Evolutionary conservation across 2,888 invertebrate species (phyloP), one percentile per base, ranked within the genome.

Genomic region (Serrognathus titanus): DNA sequence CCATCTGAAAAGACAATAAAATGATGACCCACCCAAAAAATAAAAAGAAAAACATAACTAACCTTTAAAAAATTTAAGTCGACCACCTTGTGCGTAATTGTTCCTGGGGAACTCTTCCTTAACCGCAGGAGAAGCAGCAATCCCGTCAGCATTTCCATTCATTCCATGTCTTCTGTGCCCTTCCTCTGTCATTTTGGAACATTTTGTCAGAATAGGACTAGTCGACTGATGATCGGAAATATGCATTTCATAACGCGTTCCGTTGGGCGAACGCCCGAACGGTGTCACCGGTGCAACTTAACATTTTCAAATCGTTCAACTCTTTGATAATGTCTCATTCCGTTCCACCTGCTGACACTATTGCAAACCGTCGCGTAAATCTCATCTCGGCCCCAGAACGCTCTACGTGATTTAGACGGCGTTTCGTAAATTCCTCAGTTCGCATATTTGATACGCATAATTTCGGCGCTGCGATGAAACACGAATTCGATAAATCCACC

Each of bases 41-140:
- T 4, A 31, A 31, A 31, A 11, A 39, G 12, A 39, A 8, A 43
- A 43, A 78, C 76, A 74, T 73, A 87, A 31, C 24, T 31, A 31
- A 31, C 87, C 87, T 84, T 89, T 90, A 76, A 88, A 90, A 79
- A 90, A 90, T 76, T 89, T 89, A 67, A 90, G 84, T 70, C 89
- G 83, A 72, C 90, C 90, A 68, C 89, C 89, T 74, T 85, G 82
- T 63, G 72, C 72, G 66, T 73, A 78, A 67, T 67, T 13, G 69
- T 62, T 66, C 74, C 78, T 63, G 67, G 72, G 70, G 71, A 73
- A 67, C 71, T 80, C 80, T 73, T 76, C 75, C 73, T 80, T 81
- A 52, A 58, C 60, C 35, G 24, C 47, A 45, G 55, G 51, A 50
- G 46, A 16, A 46, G 45, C 51, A 31, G 24, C 24, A 31, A 31